Base-by-base conservation (phyloP, 2,113 vertebrate genomes). In the Erpornis zantholeuca region DNA sequence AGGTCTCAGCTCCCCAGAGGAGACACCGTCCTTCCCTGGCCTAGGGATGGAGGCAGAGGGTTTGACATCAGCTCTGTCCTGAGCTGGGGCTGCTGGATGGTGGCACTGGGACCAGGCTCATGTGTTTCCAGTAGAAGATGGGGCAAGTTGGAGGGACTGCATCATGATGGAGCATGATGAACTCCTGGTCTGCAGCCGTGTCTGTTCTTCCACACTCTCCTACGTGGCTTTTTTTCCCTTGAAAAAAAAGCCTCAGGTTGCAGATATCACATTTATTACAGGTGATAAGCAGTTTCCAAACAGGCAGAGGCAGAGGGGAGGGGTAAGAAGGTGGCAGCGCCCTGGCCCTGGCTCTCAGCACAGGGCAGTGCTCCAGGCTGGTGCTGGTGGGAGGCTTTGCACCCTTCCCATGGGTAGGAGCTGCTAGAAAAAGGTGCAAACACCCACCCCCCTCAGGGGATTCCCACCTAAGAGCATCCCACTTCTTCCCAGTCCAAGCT, bases 331-430 rank as follows among this genome's bases (percentile, higher is more conserved):
- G 28, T 59, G 61, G 18, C 11, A 16, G 25, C 29, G n/a, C 64
- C 47, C 28, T n/a, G n/a, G 18, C 0, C 45, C 35, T 65, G 54
- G 28, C 22, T 53, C 47, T 66, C 17, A 57, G 61, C 27, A 23
- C 70, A 33, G 36, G 35, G 10, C 40, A 78, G 14, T 27, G 4
- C 12, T 65, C 9, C 1, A 3, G 19, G 25, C 10, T 0, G 0
- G n/a, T 57, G 27, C 31, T 3, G 2, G 5, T 35, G 57, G 45
- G 49, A 92, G 14, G 53, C 45, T 61, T 56, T 24, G 2, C 35
- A 50, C 8, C 75, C 15, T 72, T 57, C 25, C 61, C 33, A 5
- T 3, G 59, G 57, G 59, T 45, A 42, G n/a, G 11, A 54, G n/a
- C 44, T 70, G 66, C 52, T 49, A 73, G 45, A 22, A 1, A 18